A percentile compares a stretch with the other conserved stretches of the same genome.
Evolutionary conservation across 2,113 vertebrate species (phyloP).

Genomic region (Clarias magur): DNA sequence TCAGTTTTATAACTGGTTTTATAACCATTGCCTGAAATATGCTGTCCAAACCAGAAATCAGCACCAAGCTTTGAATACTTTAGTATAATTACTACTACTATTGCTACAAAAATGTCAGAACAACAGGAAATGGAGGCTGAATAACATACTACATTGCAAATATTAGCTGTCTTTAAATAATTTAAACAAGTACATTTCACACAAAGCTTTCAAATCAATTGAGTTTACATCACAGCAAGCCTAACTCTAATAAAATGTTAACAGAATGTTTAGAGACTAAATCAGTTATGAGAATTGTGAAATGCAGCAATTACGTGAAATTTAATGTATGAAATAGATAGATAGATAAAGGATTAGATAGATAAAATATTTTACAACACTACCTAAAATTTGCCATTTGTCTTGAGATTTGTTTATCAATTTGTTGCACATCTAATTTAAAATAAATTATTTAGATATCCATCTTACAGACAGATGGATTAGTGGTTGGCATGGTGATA

Average conservation of each 20-base stretch:
- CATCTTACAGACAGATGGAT: no score
- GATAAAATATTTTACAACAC: background rate
- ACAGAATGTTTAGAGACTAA: background rate
- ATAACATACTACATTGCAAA: background rate
- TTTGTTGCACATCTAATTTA: background rate
- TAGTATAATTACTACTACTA: no score
- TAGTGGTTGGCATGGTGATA: no score
- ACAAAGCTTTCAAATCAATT: background rate
- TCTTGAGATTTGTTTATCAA: background rate
- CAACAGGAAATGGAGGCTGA: background rate
- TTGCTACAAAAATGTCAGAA: background rate
- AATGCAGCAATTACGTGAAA: background rate
- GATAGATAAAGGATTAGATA: no score
- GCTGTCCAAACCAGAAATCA: background rate
- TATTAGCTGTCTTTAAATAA: background rate
- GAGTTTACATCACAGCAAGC: background rate
- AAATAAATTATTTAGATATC: background rate
- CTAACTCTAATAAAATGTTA: background rate
- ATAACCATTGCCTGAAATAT: background rate
- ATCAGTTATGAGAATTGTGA: background rate
- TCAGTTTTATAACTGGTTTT: background rate
- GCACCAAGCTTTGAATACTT: background rate
- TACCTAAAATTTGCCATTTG: background rate
- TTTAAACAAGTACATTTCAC: no score
- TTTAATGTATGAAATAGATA: background rate